Conservation (phyloP, 2,113 vertebrate genomes). For the Aptenodytes patagonicus region DNA sequence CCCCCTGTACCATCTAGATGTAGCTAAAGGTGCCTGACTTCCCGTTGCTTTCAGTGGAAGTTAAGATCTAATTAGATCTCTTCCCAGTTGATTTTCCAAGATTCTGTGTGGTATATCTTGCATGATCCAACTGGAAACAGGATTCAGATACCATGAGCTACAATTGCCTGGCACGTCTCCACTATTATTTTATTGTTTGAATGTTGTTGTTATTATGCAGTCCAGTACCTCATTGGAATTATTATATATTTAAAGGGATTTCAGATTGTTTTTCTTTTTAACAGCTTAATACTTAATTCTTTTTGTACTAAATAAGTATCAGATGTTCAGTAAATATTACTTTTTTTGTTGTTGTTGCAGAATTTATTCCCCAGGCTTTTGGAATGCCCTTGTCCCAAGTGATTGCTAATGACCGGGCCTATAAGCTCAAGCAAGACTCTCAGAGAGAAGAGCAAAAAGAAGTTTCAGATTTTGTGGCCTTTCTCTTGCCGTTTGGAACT, state of each 20-base stretch:
- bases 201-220: not conserved
- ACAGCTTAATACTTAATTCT: not conserved
- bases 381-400: constrained; percentile 94
- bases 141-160: not conserved
- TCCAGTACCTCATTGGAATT: not conserved
- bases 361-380: constrained; percentile 89
- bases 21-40: not conserved
- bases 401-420: constrained; percentile 91
- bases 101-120: not conserved
- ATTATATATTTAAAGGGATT: not conserved
- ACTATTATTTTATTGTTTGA: not conserved
- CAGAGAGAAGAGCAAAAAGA: constrained; percentile 87
- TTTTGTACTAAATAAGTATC: not conserved
- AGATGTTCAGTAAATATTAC: constrained; percentile 4
- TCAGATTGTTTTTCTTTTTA: not conserved
- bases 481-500: constrained; percentile 86
- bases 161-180: not conserved
- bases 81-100: not conserved
- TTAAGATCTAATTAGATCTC: not conserved
- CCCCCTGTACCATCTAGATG: not conserved
- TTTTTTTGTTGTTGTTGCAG: constrained; percentile 68
- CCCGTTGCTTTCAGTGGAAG: not conserved
- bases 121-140: not conserved
- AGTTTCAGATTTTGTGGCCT: constrained; percentile 85
- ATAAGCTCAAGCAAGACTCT: constrained; percentile 88